Percentiles rank a stretch among this genome's conserved stretches.
phyloP scores from a whole-genome alignment of 2,888 invertebrate species.

The Atethmia centrago region DNA sequence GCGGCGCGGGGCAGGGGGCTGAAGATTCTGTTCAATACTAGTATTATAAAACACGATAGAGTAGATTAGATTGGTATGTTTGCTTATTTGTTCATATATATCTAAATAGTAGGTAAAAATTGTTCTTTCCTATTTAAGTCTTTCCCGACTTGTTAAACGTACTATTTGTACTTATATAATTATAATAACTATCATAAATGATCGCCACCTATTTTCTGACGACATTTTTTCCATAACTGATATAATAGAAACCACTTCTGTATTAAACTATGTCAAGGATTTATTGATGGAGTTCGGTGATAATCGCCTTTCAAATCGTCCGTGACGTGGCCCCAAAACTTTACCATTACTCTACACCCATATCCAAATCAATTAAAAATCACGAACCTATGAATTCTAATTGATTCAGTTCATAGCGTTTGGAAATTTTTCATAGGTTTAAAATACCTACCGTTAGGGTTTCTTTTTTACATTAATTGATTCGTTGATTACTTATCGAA shows the following conservation, averaged over 20 bases:
- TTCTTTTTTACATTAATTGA: background rate
- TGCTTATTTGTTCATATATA: conserved; percentile 63
- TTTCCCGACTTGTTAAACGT: conserved; percentile 14
- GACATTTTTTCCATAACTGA: background rate
- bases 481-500: background rate
- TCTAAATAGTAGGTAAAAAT: conserved; percentile 26
- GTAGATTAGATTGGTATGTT: conserved; percentile 70
- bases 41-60: conserved; percentile 64
- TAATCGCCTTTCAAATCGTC: background rate
- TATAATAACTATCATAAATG: background rate
- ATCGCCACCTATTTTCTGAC: background rate
- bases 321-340: background rate
- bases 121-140: conserved; percentile 18
- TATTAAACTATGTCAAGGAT: conserved; percentile 1
- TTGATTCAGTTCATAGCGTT: background rate
- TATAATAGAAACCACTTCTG: background rate
- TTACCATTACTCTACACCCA: background rate
- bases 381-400: background rate
- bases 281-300: background rate
- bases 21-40: conserved; percentile 61
- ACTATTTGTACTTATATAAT: background rate
- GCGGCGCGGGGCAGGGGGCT: conserved; percentile 48
- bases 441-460: background rate
- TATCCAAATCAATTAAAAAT: background rate
- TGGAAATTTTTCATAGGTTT: background rate